These are phyloP conservation scores for Canis aureus DNA, from an alignment of 2,113 vertebrate genomes.

Conservation along the genomic window DNA sequence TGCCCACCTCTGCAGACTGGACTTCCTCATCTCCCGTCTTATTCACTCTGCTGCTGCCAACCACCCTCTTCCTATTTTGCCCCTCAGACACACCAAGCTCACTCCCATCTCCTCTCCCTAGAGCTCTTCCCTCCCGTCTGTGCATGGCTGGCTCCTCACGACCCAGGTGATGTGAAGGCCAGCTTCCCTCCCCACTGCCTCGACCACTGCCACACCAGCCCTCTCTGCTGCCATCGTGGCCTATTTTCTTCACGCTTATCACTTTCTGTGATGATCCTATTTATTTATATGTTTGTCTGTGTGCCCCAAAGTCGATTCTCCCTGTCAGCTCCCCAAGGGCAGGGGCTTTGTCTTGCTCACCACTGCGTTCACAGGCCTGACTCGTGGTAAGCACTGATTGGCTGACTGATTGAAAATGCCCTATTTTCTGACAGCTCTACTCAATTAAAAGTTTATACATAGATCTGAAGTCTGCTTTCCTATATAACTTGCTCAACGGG, in stretches of 20 bases:
- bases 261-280: neutral
- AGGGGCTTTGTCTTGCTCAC: neutral
- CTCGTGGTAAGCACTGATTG: neutral
- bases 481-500: neutral
- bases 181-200: neutral
- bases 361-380: neutral
- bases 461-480: neutral
- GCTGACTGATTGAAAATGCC: neutral
- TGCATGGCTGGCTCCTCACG: neutral
- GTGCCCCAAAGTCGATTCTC: neutral
- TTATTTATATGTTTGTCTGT: conserved; percentile 35
- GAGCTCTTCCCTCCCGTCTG: neutral
- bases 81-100: neutral
- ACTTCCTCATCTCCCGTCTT: neutral
- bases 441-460: conserved; percentile 46
- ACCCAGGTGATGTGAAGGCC: neutral
- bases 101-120: neutral
- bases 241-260: neutral
- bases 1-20: neutral
- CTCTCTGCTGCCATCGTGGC: neutral
- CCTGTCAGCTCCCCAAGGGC: neutral
- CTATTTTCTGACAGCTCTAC: neutral
- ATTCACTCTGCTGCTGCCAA: neutral
- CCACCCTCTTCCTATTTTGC: neutral
- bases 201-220: neutral